Conservation (phyloP, 2,888 invertebrate genomes). For the Protonemura montana region DNA sequence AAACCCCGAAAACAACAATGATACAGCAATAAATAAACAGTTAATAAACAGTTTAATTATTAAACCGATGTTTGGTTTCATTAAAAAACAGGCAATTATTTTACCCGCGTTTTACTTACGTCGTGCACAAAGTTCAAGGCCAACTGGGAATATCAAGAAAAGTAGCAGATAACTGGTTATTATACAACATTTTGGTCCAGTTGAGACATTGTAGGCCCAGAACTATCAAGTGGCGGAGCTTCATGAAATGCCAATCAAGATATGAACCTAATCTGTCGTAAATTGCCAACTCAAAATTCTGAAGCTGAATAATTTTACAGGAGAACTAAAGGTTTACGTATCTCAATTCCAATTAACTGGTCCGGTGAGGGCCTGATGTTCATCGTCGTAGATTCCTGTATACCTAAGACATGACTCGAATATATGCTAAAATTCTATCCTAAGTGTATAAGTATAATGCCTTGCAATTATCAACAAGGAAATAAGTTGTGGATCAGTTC, state of each 20-base stretch:
- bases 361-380: neutral
- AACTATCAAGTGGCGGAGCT: neutral
- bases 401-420: neutral
- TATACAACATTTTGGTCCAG: neutral
- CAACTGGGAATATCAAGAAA: neutral
- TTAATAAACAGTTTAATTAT: neutral
- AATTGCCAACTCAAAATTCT: neutral
- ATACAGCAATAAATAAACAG: neutral
- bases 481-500: neutral
- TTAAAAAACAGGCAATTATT: neutral
- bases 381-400: neutral
- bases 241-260: neutral
- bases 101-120: neutral
- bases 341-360: neutral
- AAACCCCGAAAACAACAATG: neutral
- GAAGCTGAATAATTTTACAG: neutral
- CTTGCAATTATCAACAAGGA: slow-evolving; percentile 16
- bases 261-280: neutral
- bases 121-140: neutral
- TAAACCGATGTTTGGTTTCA: neutral
- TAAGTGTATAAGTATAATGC: neutral
- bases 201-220: neutral
- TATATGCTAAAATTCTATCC: neutral
- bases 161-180: neutral
- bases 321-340: neutral